A percentile compares a stretch with the other conserved stretches of the same genome.
phyloP scores from a whole-genome alignment of 2,113 vertebrate genomes.

The Machaerirhynchus nigripectus region DNA sequence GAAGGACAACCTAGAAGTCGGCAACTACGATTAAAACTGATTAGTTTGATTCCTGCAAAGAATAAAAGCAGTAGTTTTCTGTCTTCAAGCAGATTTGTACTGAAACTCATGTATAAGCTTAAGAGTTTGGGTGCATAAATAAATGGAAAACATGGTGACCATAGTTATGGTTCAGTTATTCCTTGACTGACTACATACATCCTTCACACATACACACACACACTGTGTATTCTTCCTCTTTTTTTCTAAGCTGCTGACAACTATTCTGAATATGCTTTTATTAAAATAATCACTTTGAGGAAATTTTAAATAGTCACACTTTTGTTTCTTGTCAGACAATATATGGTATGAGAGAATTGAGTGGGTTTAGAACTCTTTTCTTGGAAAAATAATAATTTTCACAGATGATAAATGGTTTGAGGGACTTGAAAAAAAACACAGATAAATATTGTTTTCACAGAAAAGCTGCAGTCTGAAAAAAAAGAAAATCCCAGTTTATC shows the following conservation, averaged over 20 bases:
- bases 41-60: background rate
- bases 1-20: constrained; percentile 77
- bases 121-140: background rate
- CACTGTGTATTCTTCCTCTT: background rate
- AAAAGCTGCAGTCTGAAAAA: background rate
- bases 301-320: background rate
- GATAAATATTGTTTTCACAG: background rate
- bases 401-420: background rate
- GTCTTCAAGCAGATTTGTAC: background rate
- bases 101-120: background rate
- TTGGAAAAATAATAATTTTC: background rate
- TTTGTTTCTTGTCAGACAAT: background rate
- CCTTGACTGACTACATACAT: background rate
- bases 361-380: background rate
- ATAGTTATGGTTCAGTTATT: background rate
- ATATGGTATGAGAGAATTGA: background rate
- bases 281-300: background rate
- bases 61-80: background rate
- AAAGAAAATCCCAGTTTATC: background rate
- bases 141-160: background rate
- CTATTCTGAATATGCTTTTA: background rate
- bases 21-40: constrained; percentile 59
- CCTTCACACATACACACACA: background rate
- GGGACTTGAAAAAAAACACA: accelerated
- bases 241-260: background rate